Percentiles rank a stretch among this genome's conserved stretches.
These are phyloP conservation scores for Sarcophaga rosellei DNA, from an alignment of 2,888 invertebrate species.

Conservation along the genomic window DNA sequence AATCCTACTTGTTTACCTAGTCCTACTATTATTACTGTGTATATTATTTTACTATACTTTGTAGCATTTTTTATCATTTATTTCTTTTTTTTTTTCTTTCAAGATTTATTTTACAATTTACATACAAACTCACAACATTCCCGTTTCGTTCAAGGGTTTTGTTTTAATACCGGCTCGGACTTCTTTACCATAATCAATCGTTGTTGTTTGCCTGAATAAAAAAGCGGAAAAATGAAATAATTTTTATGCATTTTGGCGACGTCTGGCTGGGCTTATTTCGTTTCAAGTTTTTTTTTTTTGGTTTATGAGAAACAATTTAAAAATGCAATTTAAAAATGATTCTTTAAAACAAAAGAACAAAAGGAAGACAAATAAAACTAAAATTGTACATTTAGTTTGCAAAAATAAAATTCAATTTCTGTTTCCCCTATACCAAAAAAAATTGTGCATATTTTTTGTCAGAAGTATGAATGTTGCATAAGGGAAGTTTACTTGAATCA, in stretches of 20 bases:
- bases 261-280: conserved; percentile 50
- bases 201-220: conserved; percentile 22
- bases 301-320: conserved; percentile 25
- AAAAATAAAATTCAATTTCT: not conserved
- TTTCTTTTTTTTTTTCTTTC: not conserved
- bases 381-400: conserved; percentile 12
- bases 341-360: conserved; percentile 4
- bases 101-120: conserved; percentile 2
- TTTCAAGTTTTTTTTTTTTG: conserved; percentile 16
- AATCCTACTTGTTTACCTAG: too few relatives aligned
- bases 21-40: too few relatives aligned
- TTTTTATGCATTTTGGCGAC: conserved; percentile 58
- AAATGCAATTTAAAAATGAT: conserved; percentile 27
- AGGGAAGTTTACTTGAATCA: too few relatives aligned
- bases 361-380: not conserved
- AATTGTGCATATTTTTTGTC: too few relatives aligned
- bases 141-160: conserved; percentile 40
- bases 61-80: not conserved
- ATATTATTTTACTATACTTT: too few relatives aligned
- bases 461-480: too few relatives aligned
- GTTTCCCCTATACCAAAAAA: too few relatives aligned
- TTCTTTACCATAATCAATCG: conserved; percentile 51
- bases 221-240: conserved; percentile 27
- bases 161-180: conserved; percentile 15
- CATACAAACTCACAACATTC: conserved; percentile 62